Base-by-base conservation (phyloP, 1,140 invertebrate genomes). In the Lordiphosa mommai region DNA sequence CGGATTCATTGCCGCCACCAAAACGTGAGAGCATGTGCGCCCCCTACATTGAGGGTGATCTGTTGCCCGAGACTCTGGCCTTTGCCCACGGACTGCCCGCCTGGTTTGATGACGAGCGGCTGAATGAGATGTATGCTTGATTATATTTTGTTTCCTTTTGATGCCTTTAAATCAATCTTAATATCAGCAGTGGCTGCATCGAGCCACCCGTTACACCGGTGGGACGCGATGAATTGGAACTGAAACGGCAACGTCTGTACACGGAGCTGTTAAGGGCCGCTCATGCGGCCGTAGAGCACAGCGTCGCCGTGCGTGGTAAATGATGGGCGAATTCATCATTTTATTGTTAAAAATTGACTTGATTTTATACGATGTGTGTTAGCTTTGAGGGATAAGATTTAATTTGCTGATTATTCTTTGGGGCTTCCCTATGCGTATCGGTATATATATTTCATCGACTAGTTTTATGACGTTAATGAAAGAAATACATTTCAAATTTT, bases 171-270 rank as follows among this genome's bases (percentile, higher is more conserved):
- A 14, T 20, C 30, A 16, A 20, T 33, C 17, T 44, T 41, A 30
- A 37, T 10, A 56, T 6, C 36, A 20, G 20, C 58, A 87, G 86
- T 57, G 82, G 87, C 53, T 88, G 82, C 68, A 88, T 91, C 65
- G 93, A 93, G 77, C 93, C 93, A 56, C 93, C 93, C 10, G 93
- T 93, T 20, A 94, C 93, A 8, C 93, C 93, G n/a, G 92, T 94
- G 12, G 94, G 93, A 36, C 91, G 93, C 34, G 94, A 95, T 87
- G 94, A 95, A 86, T 88, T 95, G 61, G 94, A 94, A 53, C 88
- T 95, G 57, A 90, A 93, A 34, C 91, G 94, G 41, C 94, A 95
- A 87, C 90, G 94, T 65, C 93, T 95, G 86, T 95, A 95, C 88
- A 94, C 94, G 34, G 94, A 94, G 71, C 90, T 95, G 47, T 90